Evolutionary conservation across 2,113 vertebrate species (phyloP).

Genomic region (Lutjanus erythropterus): DNA sequence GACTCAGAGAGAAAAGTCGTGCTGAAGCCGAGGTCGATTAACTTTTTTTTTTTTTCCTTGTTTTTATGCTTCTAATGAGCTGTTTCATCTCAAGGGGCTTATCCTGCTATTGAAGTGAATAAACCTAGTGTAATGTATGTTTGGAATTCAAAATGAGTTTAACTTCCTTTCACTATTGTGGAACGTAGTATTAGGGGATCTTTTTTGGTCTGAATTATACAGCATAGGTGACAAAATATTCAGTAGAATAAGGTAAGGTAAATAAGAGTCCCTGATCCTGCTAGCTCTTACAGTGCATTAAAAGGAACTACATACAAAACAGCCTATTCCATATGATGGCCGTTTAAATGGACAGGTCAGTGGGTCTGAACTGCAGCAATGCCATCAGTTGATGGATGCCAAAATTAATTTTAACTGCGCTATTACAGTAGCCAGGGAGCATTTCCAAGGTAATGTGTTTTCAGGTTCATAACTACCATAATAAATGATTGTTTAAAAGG

Average conservation of each 20-base stretch:
- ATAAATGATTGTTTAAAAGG: slow-evolving; percentile 6
- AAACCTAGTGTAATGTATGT: slow-evolving; percentile 49
- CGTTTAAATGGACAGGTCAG: not conserved
- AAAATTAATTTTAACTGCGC: not conserved
- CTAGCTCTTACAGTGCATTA: not conserved
- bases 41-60: slow-evolving; percentile 16
- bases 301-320: slow-evolving; percentile 1
- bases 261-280: not conserved
- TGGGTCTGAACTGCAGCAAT: slow-evolving; percentile 2
- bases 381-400: slow-evolving; percentile 23
- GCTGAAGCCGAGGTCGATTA: slow-evolving; percentile 29
- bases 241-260: not conserved
- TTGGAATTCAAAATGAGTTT: slow-evolving; percentile 57
- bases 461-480: slow-evolving; percentile 4
- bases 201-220: slow-evolving; percentile 11
- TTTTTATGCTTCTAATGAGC: slow-evolving; percentile 65
- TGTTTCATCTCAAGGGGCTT: slow-evolving; percentile 53
- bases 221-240: slow-evolving; percentile 17
- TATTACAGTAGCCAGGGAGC: not conserved
- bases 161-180: slow-evolving; percentile 21
- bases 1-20: slow-evolving; percentile 36
- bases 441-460: not conserved
- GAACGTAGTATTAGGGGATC: slow-evolving; percentile 2
- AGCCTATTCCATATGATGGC: not conserved
- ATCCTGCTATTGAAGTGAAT: slow-evolving; percentile 50